Evolutionary conservation across 2,797 vertebrate species (phyloP).

Genomic region (Sebastes vulpes): DNA sequence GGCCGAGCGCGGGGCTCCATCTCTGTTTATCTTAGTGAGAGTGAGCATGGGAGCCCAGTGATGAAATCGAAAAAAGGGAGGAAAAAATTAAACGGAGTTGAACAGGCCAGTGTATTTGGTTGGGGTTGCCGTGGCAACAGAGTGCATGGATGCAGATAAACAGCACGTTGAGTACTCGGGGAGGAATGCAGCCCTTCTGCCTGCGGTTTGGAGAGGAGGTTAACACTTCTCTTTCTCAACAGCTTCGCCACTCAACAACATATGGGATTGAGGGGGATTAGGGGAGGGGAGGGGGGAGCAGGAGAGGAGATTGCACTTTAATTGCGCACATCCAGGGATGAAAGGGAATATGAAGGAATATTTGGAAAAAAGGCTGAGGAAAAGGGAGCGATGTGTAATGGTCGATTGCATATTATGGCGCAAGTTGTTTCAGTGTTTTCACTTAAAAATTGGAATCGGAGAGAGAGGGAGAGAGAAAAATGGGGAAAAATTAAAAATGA

Average conservation of each 20-base stretch:
- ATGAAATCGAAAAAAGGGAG: constrained; percentile 80
- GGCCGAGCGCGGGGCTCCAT: constrained; percentile 72
- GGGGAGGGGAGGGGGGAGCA: constrained; percentile 36
- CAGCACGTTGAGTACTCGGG: constrained; percentile 79
- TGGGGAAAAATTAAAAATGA: constrained; percentile 13
- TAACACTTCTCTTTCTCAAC: constrained; percentile 84
- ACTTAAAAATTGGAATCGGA: constrained; percentile 80
- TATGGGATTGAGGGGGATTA: constrained; percentile 61
- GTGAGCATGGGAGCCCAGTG: constrained; percentile 82
- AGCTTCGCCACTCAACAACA: constrained; percentile 78
- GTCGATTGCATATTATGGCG: constrained; percentile 48
- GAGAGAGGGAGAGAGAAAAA: constrained; percentile 8
- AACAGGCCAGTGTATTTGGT: constrained; percentile 81
- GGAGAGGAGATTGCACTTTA: constrained; percentile 73
- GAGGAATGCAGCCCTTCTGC: constrained; percentile 84
- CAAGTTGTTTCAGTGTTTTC: constrained; percentile 76
- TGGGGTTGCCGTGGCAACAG: constrained; percentile 80
- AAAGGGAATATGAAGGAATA: constrained; percentile 63
- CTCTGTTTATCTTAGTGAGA: constrained; percentile 83
- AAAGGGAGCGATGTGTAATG: constrained; percentile 35
- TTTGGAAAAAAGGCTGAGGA: constrained; percentile 37
- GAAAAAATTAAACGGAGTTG: constrained; percentile 82
- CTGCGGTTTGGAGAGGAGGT: constrained; percentile 85
- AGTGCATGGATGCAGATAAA: constrained; percentile 84
- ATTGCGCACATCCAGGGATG: constrained; percentile 75